A percentile compares a stretch with the other conserved stretches of the same genome.
These are phyloP conservation scores for Ophion ventricosus DNA, from an alignment of 2,888 invertebrate genomes.

Conservation along the genomic window DNA sequence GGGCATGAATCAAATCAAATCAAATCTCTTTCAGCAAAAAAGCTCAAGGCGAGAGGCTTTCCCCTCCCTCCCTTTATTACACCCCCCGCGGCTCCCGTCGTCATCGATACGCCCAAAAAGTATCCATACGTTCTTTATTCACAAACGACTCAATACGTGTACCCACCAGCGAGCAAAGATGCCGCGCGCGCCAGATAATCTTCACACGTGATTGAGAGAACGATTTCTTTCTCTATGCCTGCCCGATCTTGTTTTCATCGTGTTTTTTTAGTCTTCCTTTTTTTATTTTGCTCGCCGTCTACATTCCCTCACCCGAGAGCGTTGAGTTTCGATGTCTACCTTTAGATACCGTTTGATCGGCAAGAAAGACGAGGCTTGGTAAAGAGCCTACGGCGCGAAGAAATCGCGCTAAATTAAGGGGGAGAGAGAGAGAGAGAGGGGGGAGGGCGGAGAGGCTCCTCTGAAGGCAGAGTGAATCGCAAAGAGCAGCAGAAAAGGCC, in stretches of 20 bases:
- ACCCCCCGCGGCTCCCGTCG: too few species aligned
- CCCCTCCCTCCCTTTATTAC: too few species aligned
- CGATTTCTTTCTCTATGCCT: conserved; percentile 1
- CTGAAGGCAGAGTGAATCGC: conserved; percentile 22
- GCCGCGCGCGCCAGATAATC: conserved; percentile 49
- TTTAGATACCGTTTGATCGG: conserved; percentile 16
- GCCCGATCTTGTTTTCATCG: conserved; percentile 41
- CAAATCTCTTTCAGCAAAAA: too few species aligned
- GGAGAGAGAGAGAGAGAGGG: conserved; percentile 22
- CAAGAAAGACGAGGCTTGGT: not conserved
- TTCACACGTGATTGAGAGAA: conserved; percentile 64
- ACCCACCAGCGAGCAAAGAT: conserved; percentile 45
- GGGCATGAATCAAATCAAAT: too few species aligned
- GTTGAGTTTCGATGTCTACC: not conserved
- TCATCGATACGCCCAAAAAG: too few species aligned
- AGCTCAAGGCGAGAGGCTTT: too few species aligned
- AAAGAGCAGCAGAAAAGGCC: not conserved
- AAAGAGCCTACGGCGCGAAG: conserved; percentile 6
- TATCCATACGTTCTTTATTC: not conserved
- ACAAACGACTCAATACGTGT: conserved; percentile 17
- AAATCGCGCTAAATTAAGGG: conserved; percentile 52
- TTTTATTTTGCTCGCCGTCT: not conserved
- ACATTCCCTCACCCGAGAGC: not conserved
- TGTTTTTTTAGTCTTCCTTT: not conserved
- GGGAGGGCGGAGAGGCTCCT: conserved; percentile 19